These are phyloP conservation scores for Aselliscus stoliczkanus DNA, from an alignment of 2,797 vertebrate genomes.

Conservation along the genomic window DNA sequence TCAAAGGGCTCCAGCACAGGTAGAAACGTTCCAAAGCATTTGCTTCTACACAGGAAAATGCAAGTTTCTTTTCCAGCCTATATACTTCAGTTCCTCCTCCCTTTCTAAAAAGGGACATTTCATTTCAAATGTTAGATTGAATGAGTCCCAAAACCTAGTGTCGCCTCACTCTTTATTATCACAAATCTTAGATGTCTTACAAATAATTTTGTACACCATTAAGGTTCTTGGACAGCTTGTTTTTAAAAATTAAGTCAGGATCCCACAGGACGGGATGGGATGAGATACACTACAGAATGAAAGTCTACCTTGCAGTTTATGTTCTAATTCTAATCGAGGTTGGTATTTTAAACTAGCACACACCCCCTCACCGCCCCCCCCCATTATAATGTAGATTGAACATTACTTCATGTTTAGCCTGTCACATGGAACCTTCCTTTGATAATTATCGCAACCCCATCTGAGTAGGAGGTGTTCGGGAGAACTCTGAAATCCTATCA, in stretches of 20 bases:
- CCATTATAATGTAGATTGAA: neutral
- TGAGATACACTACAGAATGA: neutral
- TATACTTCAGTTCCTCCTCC: neutral
- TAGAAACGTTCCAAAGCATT: neutral
- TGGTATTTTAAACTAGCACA: neutral
- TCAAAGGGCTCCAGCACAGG: neutral
- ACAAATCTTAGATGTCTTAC: neutral
- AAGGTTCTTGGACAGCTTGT: neutral
- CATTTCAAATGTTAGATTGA: neutral
- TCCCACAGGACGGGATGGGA: neutral
- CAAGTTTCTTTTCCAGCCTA: neutral
- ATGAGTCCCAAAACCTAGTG: neutral
- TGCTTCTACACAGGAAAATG: neutral
- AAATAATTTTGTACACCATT: neutral
- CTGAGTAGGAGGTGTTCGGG: neutral
- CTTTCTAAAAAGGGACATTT: neutral
- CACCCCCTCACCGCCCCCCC: rapidly evolving
- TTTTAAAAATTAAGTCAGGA: neutral
- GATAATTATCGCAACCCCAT: neutral
- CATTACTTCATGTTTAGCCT: rapidly evolving
- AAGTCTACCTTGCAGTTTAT: neutral
- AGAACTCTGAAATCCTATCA: neutral
- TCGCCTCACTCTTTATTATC: neutral
- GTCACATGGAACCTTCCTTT: neutral
- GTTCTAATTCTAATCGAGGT: neutral